Evolutionary conservation across 2,113 vertebrate species (phyloP), one percentile per base, ranked within the genome.

Genomic region (Electrona antarctica): DNA sequence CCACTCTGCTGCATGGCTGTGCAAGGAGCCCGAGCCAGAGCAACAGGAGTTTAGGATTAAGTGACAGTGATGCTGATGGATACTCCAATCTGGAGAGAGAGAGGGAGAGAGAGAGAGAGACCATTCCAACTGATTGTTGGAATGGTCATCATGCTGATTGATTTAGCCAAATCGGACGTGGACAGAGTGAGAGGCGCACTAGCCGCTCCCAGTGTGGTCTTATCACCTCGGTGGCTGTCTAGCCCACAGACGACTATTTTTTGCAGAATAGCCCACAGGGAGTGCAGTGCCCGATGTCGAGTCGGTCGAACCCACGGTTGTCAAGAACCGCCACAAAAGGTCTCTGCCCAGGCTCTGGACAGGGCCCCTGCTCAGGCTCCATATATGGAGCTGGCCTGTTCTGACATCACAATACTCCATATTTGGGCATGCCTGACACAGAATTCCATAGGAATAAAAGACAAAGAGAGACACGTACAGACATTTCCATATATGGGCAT

Each of bases 51-150:
- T 3, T 9, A 29, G 71, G 71, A 59, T 29, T 57, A 28, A 1
- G 49, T 74, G 74, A 75, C 74, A 51, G 70, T 71, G 73, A 81
- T 60, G 73, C 69, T 84, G 85, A 90, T 83, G 83, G 79, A 85
- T 88, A 54, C 74, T 61, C 55, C 64, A 70, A 67, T 84, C 80
- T 74, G 56, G 59, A 41, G 33, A 41, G 33, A 41, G 33, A 41
- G 59, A 67, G 64, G 64, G n/a, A 41, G 33, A 41, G 33, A 41
- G 33, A 41, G 58, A 79, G 49, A 76, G 59, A 67, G 64, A 66
- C 21, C 1, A 21, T 21, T 21, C 21, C 21, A 21, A 12, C 67
- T 15, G 33, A 75, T 81, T 71, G 75, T 81, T 71, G 75, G 77
- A 54, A 10, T 61, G 73, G 72, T 85, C 60, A 48, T 61, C 51